These are phyloP conservation scores for Pangasianodon hypophthalmus DNA, from an alignment of 2,113 vertebrate genomes.

Conservation along the genomic window DNA sequence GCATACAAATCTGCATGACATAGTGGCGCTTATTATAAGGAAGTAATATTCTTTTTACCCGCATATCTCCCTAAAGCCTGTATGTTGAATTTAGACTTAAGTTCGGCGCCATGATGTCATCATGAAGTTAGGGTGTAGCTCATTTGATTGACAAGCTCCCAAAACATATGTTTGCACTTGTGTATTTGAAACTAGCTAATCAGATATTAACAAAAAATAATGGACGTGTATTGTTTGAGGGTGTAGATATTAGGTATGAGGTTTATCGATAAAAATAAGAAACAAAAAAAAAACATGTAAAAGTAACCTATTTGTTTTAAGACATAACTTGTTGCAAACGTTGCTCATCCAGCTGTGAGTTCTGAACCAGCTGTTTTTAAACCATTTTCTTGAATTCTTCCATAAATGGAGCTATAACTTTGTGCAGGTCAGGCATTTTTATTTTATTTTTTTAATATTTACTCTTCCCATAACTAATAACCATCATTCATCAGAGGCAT, in stretches of 20 bases:
- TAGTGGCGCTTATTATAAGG: no score
- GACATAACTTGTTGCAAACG: neutral
- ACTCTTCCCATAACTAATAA: no score
- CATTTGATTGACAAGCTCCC: neutral
- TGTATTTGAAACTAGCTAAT: no score
- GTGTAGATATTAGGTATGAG: neutral
- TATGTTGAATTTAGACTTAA: neutral
- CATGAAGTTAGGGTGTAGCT: neutral
- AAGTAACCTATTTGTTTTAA: neutral
- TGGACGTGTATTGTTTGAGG: neutral
- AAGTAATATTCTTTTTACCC: neutral
- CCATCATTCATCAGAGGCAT: no score
- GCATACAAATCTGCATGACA: no score
- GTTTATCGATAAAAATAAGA: neutral
- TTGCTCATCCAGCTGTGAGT: neutral
- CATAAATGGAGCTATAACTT: neutral
- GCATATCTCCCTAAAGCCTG: neutral
- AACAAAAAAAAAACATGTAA: neutral
- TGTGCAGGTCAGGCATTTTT: neutral
- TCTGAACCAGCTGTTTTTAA: neutral
- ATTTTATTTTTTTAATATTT: no score
- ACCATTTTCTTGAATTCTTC: neutral
- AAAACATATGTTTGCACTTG: neutral
- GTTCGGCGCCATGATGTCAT: neutral
- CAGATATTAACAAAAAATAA: neutral